Percentiles rank a stretch among this genome's conserved stretches.
Conservation (phyloP, 2,888 invertebrate genomes). For the Lamproptera curius region DNA sequence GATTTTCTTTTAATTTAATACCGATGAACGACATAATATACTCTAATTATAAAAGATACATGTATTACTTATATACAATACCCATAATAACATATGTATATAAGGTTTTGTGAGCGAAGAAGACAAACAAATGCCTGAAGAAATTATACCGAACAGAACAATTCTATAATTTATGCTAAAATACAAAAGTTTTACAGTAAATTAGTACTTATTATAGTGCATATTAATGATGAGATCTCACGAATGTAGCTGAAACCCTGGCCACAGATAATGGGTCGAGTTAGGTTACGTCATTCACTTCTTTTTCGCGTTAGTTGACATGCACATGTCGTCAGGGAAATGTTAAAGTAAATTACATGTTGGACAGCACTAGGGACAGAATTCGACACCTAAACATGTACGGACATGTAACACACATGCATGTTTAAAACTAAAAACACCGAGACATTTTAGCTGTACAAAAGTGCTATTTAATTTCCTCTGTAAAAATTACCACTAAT, state of each 20-base stretch:
- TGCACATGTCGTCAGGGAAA: conserved; percentile 36
- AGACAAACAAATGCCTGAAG: too few species aligned
- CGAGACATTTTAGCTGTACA: background rate
- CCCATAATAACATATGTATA: too few species aligned
- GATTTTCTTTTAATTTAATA: too few species aligned
- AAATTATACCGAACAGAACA: too few species aligned
- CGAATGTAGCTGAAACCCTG: conserved; percentile 6
- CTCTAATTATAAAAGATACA: too few species aligned
- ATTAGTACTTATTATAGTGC: too few species aligned
- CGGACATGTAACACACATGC: conserved; percentile 30
- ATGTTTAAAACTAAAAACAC: conserved; percentile 4
- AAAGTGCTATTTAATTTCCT: background rate
- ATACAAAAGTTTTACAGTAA: too few species aligned
- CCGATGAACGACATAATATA: too few species aligned
- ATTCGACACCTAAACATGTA: conserved; percentile 21
- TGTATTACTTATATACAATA: too few species aligned
- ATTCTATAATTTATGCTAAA: too few species aligned
- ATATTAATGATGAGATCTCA: conserved; percentile 4
- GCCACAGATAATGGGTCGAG: conserved; percentile 19
- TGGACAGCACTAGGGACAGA: conserved; percentile 21
- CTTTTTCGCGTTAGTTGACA: conserved; percentile 50
- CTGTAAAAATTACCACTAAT: too few species aligned
- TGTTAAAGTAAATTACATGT: conserved; percentile 9
- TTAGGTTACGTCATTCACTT: conserved; percentile 69
- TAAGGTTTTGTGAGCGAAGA: too few species aligned